Base-by-base conservation (phyloP, 92 coral and sea anemone species). In the Phymanthus crucifer region DNA sequence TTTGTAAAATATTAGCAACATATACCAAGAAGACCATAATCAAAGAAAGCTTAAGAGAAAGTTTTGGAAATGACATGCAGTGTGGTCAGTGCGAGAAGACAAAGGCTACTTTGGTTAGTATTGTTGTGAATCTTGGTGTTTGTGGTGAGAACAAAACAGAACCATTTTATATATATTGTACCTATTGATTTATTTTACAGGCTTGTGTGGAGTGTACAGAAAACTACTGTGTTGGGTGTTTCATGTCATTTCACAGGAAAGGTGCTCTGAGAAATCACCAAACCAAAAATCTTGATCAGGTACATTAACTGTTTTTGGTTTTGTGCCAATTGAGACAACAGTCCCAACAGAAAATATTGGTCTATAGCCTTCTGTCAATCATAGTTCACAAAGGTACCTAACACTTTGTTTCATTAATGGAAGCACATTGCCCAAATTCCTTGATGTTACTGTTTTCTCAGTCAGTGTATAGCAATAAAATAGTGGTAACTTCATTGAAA, bases 1-100 rank as follows among this genome's bases (percentile, higher is more conserved):
- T 13, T 77, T 33, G n/a, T 67, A 47, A 24, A 40, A 70, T 77
- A 32, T 71, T 76, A 93, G 94, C 89, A 31, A 80, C 89, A 32
- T 88, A 88, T 84, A 57, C 88, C 36, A 92, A 84, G 89, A 93
- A 90, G 83, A 85, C 69, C 67, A 50, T 36, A 36, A 83, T 56
- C 70, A 80, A 67, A 47, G 91, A 40, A 71, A 74, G 83, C 73
- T 84, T 52, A 74, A 74, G 32, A 54, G 79, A 72, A 71, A 77
- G 80, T 66, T 67, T 21, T 31, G 50, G 83, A 36, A 80, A 66
- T 73, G 77, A 84, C 8, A 71, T 78, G 61, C 74, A 64, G 17
- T 94, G 98, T 80, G 98, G 98, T 16, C 98, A 94, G 77, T 94
- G 98, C 74, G 98, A 94, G 46, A 90, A 83, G 64, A 66, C 80